Evolutionary conservation across 2,888 invertebrate species (phyloP).

Genomic region (Acanthococcus lagerstroemiae): DNA sequence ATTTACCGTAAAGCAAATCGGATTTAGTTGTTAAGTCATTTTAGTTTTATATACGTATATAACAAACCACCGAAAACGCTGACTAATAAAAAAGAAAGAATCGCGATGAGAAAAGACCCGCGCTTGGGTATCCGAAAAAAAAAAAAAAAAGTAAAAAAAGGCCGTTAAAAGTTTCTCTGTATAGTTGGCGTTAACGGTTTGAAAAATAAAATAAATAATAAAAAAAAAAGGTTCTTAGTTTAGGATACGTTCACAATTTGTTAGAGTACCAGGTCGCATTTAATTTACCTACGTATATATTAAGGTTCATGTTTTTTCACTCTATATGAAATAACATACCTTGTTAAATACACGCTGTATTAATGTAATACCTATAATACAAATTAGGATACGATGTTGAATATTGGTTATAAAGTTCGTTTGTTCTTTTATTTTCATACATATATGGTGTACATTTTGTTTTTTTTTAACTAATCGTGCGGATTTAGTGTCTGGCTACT

Average conservation of each 20-base stretch:
- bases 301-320: constrained; percentile 20
- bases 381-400: too few relatives aligned
- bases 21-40: constrained; percentile 2
- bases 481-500: neutral
- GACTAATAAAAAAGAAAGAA: neutral
- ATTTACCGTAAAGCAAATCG: constrained; percentile 14
- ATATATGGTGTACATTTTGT: constrained; percentile 1
- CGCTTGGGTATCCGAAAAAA: too few relatives aligned
- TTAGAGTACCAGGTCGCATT: constrained; percentile 31
- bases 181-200: neutral
- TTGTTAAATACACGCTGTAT: constrained; percentile 26
- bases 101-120: neutral
- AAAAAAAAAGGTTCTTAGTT: neutral
- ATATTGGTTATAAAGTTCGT: too few relatives aligned
- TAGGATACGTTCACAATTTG: constrained; percentile 13
- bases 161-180: neutral
- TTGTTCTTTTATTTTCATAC: neutral
- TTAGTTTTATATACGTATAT: too few relatives aligned
- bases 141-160: neutral
- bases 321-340: constrained; percentile 20
- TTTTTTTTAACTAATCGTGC: neutral
- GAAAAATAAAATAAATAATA: neutral
- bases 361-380: neutral
- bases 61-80: neutral
- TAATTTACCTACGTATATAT: constrained; percentile 26